These are phyloP conservation scores for Griposia aprilina DNA, from an alignment of 2,888 invertebrate genomes.

Conservation along the genomic window DNA sequence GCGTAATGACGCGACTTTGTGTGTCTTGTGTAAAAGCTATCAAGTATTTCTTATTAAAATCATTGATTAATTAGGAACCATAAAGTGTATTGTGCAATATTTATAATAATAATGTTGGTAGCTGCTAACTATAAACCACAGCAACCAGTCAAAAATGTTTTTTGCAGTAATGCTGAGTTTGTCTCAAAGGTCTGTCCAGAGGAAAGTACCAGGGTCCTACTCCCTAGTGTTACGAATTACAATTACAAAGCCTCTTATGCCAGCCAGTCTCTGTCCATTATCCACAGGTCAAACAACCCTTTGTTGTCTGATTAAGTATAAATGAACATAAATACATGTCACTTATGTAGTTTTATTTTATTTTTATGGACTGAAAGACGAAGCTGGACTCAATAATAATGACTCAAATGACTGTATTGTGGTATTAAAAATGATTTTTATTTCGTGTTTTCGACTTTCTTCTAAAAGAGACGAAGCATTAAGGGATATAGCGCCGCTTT, in stretches of 20 bases:
- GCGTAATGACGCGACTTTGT: slow-evolving; percentile 56
- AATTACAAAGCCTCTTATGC: slow-evolving; percentile 10
- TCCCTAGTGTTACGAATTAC: neutral
- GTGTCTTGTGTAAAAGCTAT: slow-evolving; percentile 35
- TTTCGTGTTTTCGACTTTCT: neutral
- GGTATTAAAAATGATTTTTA: neutral
- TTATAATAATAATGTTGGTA: neutral
- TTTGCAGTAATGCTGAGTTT: neutral
- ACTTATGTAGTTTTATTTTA: neutral
- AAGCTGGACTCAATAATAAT: too few relatives aligned
- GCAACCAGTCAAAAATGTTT: neutral
- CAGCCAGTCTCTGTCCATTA: neutral
- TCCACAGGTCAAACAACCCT: slow-evolving; percentile 1
- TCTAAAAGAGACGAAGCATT: neutral
- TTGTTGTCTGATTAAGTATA: slow-evolving; percentile 1
- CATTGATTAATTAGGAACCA: slow-evolving; percentile 9
- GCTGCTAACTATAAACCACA: neutral
- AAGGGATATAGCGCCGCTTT: too few relatives aligned
- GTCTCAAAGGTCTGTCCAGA: slow-evolving; percentile 4
- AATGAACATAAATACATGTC: neutral
- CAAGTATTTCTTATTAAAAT: slow-evolving; percentile 3
- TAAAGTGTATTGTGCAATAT: neutral
- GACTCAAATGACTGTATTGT: neutral
- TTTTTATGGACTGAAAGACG: neutral
- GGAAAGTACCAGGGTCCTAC: neutral